Evolutionary conservation across 2,888 invertebrate species (phyloP).

Genomic region (Proisotoma minuta): DNA sequence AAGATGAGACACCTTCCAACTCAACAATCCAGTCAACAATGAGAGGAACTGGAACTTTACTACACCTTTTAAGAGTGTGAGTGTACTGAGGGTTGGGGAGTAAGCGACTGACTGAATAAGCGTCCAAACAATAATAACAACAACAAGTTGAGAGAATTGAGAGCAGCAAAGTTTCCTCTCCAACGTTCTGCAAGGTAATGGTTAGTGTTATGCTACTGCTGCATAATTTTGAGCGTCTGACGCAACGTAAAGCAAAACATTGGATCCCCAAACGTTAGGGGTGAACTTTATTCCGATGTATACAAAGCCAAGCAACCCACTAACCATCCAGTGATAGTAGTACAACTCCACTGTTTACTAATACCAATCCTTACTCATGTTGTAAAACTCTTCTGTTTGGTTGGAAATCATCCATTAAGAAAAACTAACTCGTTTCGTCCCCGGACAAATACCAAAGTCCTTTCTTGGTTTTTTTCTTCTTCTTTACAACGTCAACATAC

Average conservation of each 20-base stretch:
- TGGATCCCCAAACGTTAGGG: constrained; percentile 1
- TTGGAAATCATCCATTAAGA: constrained; percentile 14
- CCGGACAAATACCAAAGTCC: constrained; percentile 1
- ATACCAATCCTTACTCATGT: not conserved
- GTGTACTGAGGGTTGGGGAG: no score
- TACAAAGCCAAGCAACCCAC: constrained; percentile 1
- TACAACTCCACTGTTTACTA: not conserved
- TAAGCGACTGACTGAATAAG: no score
- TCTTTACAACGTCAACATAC: no score
- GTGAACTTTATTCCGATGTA: constrained; percentile 3
- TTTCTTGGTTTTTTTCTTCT: no score
- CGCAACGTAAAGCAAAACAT: constrained; percentile 6
- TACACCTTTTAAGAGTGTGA: no score
- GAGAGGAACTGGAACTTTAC: not conserved
- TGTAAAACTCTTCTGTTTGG: not conserved
- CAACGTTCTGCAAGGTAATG: constrained; percentile 30
- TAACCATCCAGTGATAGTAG: not conserved
- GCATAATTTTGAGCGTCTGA: constrained; percentile 30
- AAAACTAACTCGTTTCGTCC: constrained; percentile 7
- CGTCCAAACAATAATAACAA: no score
- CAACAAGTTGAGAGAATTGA: not conserved
- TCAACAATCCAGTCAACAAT: not conserved
- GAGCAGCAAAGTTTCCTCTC: constrained; percentile 4
- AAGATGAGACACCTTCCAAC: not conserved
- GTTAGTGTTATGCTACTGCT: constrained; percentile 29